Percentiles rank a stretch among this genome's conserved stretches.
Conservation (phyloP, 1,140 invertebrate species). For the Batillaria attramentaria region DNA sequence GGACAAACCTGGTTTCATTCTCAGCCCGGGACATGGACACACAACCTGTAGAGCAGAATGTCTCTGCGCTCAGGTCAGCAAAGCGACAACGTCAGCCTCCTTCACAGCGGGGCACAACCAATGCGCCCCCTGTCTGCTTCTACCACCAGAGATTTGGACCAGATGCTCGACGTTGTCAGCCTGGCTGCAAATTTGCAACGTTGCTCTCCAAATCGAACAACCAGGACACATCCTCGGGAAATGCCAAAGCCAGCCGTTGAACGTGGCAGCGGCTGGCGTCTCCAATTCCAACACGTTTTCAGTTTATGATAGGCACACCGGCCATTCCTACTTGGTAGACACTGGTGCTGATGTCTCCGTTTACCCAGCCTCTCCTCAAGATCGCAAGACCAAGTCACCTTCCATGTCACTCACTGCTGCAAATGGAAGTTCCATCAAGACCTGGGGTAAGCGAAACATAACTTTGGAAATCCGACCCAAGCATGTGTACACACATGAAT, state of each 20-base stretch:
- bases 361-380: neutral
- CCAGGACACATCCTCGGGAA: neutral
- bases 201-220: neutral
- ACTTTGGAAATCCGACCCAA: neutral
- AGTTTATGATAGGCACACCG: slow-evolving; percentile 11
- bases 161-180: slow-evolving; percentile 3
- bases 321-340: slow-evolving; percentile 7
- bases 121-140: neutral
- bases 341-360: slow-evolving; percentile 11
- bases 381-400: neutral
- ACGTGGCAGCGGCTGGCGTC: slow-evolving; percentile 11
- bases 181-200: slow-evolving; percentile 16
- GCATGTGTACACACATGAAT: neutral
- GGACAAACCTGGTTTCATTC: neutral
- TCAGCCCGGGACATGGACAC: neutral
- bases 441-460: neutral
- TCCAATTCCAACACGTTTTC: slow-evolving; percentile 8
- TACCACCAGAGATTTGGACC: slow-evolving; percentile 15
- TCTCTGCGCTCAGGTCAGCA: neutral
- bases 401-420: neutral
- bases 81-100: neutral
- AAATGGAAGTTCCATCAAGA: slow-evolving; percentile 16
- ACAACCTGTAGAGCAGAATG: neutral
- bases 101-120: slow-evolving; percentile 1
- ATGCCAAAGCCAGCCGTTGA: slow-evolving; percentile 10